Conservation (phyloP, 2,113 vertebrate genomes). For the Australoheros scitulus region DNA sequence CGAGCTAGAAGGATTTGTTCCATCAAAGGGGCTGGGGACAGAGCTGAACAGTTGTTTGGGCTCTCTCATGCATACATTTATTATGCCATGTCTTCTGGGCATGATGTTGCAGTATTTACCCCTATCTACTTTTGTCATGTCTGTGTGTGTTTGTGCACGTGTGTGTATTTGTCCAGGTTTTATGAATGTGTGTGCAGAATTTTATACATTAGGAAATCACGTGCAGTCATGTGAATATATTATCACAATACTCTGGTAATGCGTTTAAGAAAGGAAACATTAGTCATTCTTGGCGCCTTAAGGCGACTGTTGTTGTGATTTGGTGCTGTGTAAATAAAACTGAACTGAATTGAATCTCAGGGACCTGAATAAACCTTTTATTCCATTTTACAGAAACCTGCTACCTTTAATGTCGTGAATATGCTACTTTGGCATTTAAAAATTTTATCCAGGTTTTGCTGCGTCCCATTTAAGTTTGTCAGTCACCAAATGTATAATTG, state of each 20-base stretch:
- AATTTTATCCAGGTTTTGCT: not conserved
- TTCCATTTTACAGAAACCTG: not conserved
- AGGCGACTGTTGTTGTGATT: too few relatives aligned
- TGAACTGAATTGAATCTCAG: not conserved
- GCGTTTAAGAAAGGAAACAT: not conserved
- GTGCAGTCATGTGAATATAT: too few relatives aligned
- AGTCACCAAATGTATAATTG: not conserved
- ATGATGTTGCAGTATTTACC: conserved; percentile 11
- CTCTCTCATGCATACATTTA: conserved; percentile 29
- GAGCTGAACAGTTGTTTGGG: conserved; percentile 12
- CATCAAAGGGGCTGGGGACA: not conserved
- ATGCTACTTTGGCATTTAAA: not conserved
- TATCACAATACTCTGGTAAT: not conserved
- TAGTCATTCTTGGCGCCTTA: not conserved
- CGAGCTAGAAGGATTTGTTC: not conserved
- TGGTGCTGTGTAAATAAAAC: too few relatives aligned
- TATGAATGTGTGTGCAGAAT: conserved; percentile 3
- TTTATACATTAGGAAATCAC: not conserved
- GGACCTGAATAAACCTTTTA: not conserved
- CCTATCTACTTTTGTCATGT: not conserved
- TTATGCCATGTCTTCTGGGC: conserved; percentile 19
- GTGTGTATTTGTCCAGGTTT: not conserved
- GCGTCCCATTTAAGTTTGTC: not conserved
- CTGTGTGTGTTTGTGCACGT: not conserved
- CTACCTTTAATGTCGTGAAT: not conserved